Evolutionary conservation across 2,888 invertebrate genomes (phyloP), one percentile per base, ranked within the genome.

Genomic region (Eupsilia transversa): DNA sequence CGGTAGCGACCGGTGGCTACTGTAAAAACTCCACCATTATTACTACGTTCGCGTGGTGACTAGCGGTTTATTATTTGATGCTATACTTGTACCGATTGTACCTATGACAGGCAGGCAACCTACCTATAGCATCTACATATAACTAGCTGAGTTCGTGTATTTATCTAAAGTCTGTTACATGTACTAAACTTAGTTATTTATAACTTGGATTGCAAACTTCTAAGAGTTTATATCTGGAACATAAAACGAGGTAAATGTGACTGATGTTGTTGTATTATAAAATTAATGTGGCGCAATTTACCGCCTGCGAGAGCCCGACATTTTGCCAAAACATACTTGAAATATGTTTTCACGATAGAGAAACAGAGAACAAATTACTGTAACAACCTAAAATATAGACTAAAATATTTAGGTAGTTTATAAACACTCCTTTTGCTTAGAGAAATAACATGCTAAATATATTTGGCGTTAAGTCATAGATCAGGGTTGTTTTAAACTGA

Each of bases 11-110:
- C 79, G 84, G 86, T 80, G 85, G 87, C 89, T 87, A 82, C 83
- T 86, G 88, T 91, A 93, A 92, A 93, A 93, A 93, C 85, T 66
- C 77, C 70, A 78, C 87, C 84, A 91, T 91, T 91, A 92, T 91
- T 85, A 87, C 87, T 89, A 80, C 80, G 87, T 87, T 85, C 82
- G 83, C 83, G 83, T 88, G 87, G 88, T 93, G 91, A 92, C 91
- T 91, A 89, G 90, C 89, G 83, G 89, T 92, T 92, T 90, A 64
- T 69, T 69, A 69, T 27, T 49, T 35, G 38, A 61, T 54, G 33
- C 35, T 89, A 89, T 9, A 12, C 81, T 86, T 87, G 85, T 85
- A 86, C 80, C 83, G 81, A 90, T 91, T 90, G 89, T 91, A 84
- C 68, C 30, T 56, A 49, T 49, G 33, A 66, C 64, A 56, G 52